A percentile compares a stretch with the other conserved stretches of the same genome.
Evolutionary conservation across 2,888 invertebrate species (phyloP).

Genomic region (Ophion slaviceki): DNA sequence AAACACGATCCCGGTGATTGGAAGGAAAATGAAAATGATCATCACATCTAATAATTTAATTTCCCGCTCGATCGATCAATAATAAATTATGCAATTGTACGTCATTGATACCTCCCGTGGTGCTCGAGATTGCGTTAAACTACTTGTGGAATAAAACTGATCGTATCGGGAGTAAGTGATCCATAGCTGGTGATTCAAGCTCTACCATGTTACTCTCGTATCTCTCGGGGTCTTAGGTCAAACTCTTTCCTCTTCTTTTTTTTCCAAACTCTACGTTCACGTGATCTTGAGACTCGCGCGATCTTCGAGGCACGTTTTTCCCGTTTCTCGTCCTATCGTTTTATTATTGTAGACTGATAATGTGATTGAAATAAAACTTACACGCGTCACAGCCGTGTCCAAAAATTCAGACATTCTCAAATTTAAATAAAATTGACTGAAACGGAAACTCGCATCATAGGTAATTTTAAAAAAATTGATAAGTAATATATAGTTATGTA

Average conservation of each 20-base stretch:
- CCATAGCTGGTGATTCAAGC: conserved; percentile 42
- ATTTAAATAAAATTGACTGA: neutral
- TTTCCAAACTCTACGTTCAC: conserved; percentile 70
- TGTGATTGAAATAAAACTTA: neutral
- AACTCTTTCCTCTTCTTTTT: conserved; percentile 68
- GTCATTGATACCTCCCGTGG: conserved; percentile 34
- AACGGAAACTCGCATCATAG: neutral
- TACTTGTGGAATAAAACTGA: conserved; percentile 34
- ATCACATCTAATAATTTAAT: conserved; percentile 3
- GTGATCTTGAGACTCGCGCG: conserved; percentile 68
- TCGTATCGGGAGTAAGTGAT: conserved; percentile 32
- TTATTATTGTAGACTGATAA: conserved; percentile 25
- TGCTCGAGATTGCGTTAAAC: conserved; percentile 32
- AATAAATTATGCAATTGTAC: conserved; percentile 52
- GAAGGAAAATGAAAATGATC: conserved; percentile 9
- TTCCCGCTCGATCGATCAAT: conserved; percentile 24
- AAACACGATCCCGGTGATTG: conserved; percentile 15
- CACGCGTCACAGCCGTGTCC: neutral
- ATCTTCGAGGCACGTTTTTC: conserved; percentile 59
- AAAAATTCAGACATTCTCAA: neutral
- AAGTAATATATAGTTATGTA: neutral
- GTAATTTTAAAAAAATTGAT: neutral
- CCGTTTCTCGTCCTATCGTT: conserved; percentile 18
- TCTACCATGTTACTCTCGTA: conserved; percentile 51
- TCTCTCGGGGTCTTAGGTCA: conserved; percentile 74